Evolutionary conservation across 2,888 invertebrate genomes (phyloP).

Genomic region (Diarsia mendica): DNA sequence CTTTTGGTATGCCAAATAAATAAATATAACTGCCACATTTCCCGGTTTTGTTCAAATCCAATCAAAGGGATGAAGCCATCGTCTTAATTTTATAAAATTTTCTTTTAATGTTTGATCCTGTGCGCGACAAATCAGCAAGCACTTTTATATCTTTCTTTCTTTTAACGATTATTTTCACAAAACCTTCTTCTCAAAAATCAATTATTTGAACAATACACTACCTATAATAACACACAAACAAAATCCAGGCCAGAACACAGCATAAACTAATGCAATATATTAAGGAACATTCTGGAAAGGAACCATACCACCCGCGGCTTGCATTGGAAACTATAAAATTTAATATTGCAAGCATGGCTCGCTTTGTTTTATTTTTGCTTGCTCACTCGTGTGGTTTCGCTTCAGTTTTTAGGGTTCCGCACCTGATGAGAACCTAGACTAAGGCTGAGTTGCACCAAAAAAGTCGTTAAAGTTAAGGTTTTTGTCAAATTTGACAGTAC

Average conservation of each 20-base stretch:
- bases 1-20: no score
- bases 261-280: slow-evolving; percentile 38
- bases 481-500: no score
- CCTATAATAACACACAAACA: neutral
- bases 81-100: no score
- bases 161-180: neutral
- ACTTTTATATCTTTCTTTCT: no score
- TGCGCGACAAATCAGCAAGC: no score
- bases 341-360: slow-evolving; percentile 52
- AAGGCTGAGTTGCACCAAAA: no score
- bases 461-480: no score
- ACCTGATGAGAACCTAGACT: neutral
- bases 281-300: slow-evolving; percentile 17
- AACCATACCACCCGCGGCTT: slow-evolving; percentile 21
- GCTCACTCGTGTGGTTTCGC: slow-evolving; percentile 12
- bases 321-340: slow-evolving; percentile 63
- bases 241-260: neutral
- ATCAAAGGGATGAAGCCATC: no score
- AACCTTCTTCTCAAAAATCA: neutral
- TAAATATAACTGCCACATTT: no score
- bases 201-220: neutral
- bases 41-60: no score
- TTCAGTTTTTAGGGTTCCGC: slow-evolving; percentile 14
- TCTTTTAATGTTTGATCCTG: no score
- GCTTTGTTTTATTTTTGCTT: slow-evolving; percentile 34